Percentiles rank a stretch among this genome's conserved stretches.
Evolutionary conservation across 2,797 vertebrate species (phyloP).

Genomic region (Lacerta agilis): DNA sequence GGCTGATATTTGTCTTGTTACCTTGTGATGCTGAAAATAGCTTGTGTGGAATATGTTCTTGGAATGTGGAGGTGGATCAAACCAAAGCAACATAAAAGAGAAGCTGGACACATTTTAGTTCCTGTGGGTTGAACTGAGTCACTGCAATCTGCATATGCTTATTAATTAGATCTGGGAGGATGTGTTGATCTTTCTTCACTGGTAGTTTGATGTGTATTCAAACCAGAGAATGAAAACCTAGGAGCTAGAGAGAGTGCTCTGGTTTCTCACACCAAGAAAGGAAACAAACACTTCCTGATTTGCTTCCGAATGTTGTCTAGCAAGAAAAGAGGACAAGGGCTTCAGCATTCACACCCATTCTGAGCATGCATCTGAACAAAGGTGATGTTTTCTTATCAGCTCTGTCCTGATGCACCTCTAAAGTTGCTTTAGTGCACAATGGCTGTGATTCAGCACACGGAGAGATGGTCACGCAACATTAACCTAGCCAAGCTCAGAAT

Average conservation of each 20-base stretch:
- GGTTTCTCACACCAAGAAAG: fast-evolving
- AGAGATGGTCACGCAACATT: background rate
- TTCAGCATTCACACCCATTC: background rate
- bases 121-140: constrained; percentile 40
- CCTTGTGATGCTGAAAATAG: constrained; percentile 69
- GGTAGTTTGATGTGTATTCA: background rate
- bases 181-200: constrained; percentile 36
- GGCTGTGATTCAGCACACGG: background rate
- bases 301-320: background rate
- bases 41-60: constrained; percentile 63
- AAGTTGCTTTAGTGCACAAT: background rate
- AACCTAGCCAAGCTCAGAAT: background rate
- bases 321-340: background rate
- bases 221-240: constrained; percentile 15
- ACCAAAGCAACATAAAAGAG: constrained; percentile 50
- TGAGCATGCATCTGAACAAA: background rate
- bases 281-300: background rate
- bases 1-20: constrained; percentile 52
- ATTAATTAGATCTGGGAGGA: constrained; percentile 54
- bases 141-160: constrained; percentile 58
- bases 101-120: constrained; percentile 59
- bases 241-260: background rate
- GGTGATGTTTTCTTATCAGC: background rate
- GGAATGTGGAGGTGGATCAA: constrained; percentile 64
- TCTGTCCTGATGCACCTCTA: fast-evolving